These are phyloP conservation scores for Stigmatopora argus DNA, from an alignment of 2,113 vertebrate genomes.

Conservation along the genomic window DNA sequence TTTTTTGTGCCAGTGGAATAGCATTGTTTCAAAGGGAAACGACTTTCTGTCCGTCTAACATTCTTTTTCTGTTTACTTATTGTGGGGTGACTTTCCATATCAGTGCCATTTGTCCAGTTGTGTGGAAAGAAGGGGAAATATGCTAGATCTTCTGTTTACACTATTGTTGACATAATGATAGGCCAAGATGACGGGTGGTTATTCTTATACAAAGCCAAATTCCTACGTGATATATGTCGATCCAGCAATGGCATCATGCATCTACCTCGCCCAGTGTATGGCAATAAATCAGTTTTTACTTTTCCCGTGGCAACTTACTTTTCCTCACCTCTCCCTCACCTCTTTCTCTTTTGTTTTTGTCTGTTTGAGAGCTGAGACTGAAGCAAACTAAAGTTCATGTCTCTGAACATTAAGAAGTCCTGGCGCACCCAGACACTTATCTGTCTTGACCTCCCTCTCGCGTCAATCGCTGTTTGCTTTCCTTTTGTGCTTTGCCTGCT, in stretches of 20 bases:
- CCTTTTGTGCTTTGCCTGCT: slow-evolving; percentile 60
- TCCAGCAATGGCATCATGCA: slow-evolving; percentile 46
- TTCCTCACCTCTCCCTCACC: slow-evolving; percentile 37
- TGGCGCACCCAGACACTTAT: slow-evolving; percentile 60
- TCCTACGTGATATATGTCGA: slow-evolving; percentile 67
- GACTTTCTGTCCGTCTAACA: slow-evolving; percentile 49
- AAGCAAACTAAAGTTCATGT: slow-evolving; percentile 52
- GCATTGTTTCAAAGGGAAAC: slow-evolving; percentile 68
- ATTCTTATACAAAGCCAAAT: slow-evolving; percentile 50
- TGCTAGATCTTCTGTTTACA: slow-evolving; percentile 60
- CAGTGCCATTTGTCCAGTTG: slow-evolving; percentile 58
- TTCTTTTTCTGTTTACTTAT: slow-evolving; percentile 68
- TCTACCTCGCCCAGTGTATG: slow-evolving; percentile 55
- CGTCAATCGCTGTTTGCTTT: slow-evolving; percentile 53
- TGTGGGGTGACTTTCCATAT: slow-evolving; percentile 68
- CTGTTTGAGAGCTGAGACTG: slow-evolving; percentile 48
- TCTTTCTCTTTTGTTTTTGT: slow-evolving; percentile 35
- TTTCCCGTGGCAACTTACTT: slow-evolving; percentile 47
- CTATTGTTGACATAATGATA: slow-evolving; percentile 76
- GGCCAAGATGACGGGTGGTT: slow-evolving; percentile 64
- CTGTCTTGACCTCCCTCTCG: slow-evolving; percentile 62
- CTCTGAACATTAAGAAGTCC: slow-evolving; percentile 46
- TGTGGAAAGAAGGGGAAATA: slow-evolving; percentile 70
- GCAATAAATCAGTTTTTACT: slow-evolving; percentile 39
- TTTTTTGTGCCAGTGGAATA: slow-evolving; percentile 38